These are phyloP conservation scores for Prionailurus bengalensis DNA, from an alignment of 2,113 vertebrate species.

Conservation along the genomic window DNA sequence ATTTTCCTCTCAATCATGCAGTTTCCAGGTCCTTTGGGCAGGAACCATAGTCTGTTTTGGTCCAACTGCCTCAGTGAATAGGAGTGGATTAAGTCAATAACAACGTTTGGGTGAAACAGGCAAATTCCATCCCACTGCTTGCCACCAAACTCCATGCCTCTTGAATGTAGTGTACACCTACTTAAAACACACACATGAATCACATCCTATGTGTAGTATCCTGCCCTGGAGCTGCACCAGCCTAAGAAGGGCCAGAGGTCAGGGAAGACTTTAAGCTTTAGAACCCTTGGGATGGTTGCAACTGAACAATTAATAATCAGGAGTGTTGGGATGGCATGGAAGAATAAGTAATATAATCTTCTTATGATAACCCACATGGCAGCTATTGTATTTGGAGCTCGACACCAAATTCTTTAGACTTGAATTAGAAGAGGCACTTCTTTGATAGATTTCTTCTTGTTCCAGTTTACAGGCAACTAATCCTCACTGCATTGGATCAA, in stretches of 20 bases:
- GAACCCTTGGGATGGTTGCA: neutral
- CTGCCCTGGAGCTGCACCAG: neutral
- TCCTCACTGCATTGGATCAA: conserved; percentile 75
- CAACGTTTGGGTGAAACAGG: neutral
- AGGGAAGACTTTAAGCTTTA: neutral
- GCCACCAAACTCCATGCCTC: neutral
- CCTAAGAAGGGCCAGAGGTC: neutral
- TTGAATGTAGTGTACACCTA: neutral
- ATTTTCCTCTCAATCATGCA: neutral
- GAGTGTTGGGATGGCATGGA: accelerated
- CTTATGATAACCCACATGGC: neutral
- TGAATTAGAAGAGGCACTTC: conserved; percentile 73
- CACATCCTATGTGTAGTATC: neutral
- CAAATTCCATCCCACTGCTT: neutral
- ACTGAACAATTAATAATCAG: neutral
- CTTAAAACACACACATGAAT: neutral
- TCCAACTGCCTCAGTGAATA: neutral
- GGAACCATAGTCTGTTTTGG: neutral
- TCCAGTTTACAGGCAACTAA: conserved; percentile 80
- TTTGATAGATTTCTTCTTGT: conserved; percentile 79
- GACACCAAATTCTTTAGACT: conserved; percentile 30
- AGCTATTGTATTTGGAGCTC: neutral
- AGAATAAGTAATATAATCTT: neutral
- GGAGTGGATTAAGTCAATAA: too few relatives aligned
- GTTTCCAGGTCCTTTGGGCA: neutral